Evolutionary conservation across 30 jellyfish, hydroid and myxozoan species (phyloP), one percentile per base, ranked within the genome.

Genomic region (Aurelia sp.): DNA sequence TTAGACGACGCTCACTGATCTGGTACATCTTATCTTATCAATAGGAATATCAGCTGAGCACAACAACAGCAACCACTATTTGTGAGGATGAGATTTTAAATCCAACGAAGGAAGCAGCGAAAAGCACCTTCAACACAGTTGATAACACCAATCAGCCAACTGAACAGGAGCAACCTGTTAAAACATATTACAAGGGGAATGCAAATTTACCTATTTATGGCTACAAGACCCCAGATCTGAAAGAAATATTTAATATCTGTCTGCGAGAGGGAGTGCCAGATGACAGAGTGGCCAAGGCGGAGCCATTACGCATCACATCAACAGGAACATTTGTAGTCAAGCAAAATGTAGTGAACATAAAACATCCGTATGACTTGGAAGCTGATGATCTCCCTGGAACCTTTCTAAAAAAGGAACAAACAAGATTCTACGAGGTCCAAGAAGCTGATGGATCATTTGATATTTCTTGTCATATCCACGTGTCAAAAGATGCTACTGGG

Each of bases 331-430:
- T 73, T 21, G 70, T 73, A 13, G 33, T 73, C 13, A 53, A 73
- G 19, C 85, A 73, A 47, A 7, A 19, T 16, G 72, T 6, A 73
- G 20, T 73, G 9, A 30, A 30, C 40, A 13, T 73, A 7, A n/a
- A 19, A 12, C 85, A 73, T 47, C 76, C 85, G 11, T 73, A 73
- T 73, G 85, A 73, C 48, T 31, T 73, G 48, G 85, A 38, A 16
- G 85, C 85, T 5, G 85, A 73, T 53, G 72, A 73, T 15, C 16
- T 47, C 31, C n/a, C 76, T 5, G 76, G 85, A 77, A 7, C 85
- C 5, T 33, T 5, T 16, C 7, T 17, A 12, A 73, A 73, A 44
- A 73, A 73, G 31, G 80, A 31, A 19, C 80, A 67, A 19, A 67
- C 57, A 19, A 67, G 80, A 31, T 67, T 67, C 58, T 67, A 67